Evolutionary conservation across 2,113 vertebrate species (phyloP).

Genomic region (Notarius quadriscutis): DNA sequence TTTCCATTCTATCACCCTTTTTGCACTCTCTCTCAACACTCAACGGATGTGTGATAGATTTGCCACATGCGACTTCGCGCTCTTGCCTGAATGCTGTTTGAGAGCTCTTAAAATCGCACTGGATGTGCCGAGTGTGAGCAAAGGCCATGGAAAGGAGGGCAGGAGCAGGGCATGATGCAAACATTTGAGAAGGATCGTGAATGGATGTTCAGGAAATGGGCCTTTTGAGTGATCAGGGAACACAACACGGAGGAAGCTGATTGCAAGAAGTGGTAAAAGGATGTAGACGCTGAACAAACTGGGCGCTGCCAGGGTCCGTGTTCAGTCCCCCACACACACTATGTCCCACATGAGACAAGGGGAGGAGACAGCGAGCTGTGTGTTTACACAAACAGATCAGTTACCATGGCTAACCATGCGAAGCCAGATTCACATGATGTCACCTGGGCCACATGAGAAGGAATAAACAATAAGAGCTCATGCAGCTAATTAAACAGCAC

Average conservation of each 20-base stretch:
- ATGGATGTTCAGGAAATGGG: constrained; percentile 14
- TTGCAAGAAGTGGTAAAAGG: constrained; percentile 27
- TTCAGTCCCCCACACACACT: not conserved
- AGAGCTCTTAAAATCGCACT: constrained; percentile 39
- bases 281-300: constrained; percentile 19
- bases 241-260: not conserved
- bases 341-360: constrained; percentile 23
- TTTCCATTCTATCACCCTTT: constrained; percentile 43
- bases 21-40: constrained; percentile 45
- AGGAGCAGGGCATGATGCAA: constrained; percentile 27
- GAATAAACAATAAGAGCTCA: constrained; percentile 48
- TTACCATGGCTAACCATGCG: constrained; percentile 55
- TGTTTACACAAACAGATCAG: constrained; percentile 57
- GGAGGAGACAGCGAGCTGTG: constrained; percentile 32
- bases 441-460: constrained; percentile 35
- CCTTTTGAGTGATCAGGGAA: constrained; percentile 21
- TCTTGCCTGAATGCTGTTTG: constrained; percentile 33
- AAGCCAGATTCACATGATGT: constrained; percentile 51
- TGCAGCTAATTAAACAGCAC: constrained; percentile 43
- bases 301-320: constrained; percentile 19
- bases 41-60: constrained; percentile 42
- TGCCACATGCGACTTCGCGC: constrained; percentile 31
- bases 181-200: not conserved
- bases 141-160: constrained; percentile 34
- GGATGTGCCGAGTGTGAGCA: constrained; percentile 35